Conservation (phyloP, 2,113 vertebrate species). For the Ictalurus furcatus region DNA sequence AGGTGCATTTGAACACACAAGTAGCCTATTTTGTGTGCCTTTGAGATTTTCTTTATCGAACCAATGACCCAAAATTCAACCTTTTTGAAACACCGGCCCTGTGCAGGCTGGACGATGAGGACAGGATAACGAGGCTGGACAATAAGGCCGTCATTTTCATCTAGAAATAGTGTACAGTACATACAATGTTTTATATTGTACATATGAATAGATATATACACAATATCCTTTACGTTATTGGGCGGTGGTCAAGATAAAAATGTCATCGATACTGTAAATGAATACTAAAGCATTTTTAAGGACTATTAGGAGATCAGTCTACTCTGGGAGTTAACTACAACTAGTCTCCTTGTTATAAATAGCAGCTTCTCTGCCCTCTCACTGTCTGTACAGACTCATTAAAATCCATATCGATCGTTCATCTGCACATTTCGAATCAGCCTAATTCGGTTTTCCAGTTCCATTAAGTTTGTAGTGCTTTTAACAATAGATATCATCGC, state of each 20-base stretch:
- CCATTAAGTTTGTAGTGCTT: neutral
- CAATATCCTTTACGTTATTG: conserved; percentile 71
- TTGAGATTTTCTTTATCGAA: conserved; percentile 68
- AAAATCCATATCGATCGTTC: conserved; percentile 11
- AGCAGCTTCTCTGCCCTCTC: conserved; percentile 21
- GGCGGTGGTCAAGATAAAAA: conserved; percentile 46
- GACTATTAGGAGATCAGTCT: conserved; percentile 33
- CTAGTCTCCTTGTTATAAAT: conserved; percentile 35
- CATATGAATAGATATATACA: conserved; percentile 76
- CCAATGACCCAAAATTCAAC: conserved; percentile 50
- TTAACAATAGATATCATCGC: neutral
- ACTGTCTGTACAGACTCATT: conserved; percentile 32
- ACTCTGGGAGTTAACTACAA: conserved; percentile 19
- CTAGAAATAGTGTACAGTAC: conserved; percentile 68
- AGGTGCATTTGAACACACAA: conserved; percentile 66
- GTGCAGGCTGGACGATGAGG: conserved; percentile 39
- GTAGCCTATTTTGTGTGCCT: conserved; percentile 77
- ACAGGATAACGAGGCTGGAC: conserved; percentile 45
- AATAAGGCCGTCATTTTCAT: conserved; percentile 61
- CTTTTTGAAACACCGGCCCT: conserved; percentile 53
- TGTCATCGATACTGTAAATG: conserved; percentile 42
- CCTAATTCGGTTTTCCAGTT: neutral
- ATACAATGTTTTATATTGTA: conserved; percentile 76
- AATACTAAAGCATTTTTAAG: conserved; percentile 59
- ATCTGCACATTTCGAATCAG: neutral